Conservation (phyloP, 2,797 vertebrate species). For the Tangara arthus region DNA sequence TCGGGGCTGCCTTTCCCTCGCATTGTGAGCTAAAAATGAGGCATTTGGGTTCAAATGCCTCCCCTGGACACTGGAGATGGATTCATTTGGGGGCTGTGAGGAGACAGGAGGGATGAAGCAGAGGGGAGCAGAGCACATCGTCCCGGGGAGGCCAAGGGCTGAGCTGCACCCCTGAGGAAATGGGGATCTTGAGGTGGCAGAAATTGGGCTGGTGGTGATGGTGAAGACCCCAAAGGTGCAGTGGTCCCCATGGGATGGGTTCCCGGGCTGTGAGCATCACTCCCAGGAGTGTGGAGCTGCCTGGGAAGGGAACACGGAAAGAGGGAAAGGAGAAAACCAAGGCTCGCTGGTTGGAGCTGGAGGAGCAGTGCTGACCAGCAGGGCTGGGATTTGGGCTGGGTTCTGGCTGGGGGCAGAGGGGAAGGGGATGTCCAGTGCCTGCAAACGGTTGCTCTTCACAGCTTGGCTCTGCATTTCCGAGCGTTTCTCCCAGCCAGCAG, state of each 20-base stretch:
- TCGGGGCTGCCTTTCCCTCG: constrained; percentile 53
- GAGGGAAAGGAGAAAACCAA: neutral
- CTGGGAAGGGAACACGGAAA: neutral
- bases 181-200: neutral
- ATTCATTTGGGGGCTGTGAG: constrained; percentile 10
- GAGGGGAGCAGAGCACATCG: neutral
- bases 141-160: neutral
- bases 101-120: neutral
- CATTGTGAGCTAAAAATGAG: constrained; percentile 55
- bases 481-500: accelerated
- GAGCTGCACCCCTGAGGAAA: neutral
- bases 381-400: neutral
- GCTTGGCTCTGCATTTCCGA: neutral
- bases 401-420: neutral
- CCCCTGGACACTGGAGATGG: constrained; percentile 45
- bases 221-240: neutral
- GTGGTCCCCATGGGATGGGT: neutral
- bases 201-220: neutral
- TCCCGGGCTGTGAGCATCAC: neutral
- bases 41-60: constrained; percentile 58
- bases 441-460: accelerated
- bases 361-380: neutral
- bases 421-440: neutral
- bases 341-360: neutral
- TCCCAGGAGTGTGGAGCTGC: neutral